phyloP scores from a whole-genome alignment of 2,797 vertebrate genomes.

The Orientallactaga sibirica region DNA sequence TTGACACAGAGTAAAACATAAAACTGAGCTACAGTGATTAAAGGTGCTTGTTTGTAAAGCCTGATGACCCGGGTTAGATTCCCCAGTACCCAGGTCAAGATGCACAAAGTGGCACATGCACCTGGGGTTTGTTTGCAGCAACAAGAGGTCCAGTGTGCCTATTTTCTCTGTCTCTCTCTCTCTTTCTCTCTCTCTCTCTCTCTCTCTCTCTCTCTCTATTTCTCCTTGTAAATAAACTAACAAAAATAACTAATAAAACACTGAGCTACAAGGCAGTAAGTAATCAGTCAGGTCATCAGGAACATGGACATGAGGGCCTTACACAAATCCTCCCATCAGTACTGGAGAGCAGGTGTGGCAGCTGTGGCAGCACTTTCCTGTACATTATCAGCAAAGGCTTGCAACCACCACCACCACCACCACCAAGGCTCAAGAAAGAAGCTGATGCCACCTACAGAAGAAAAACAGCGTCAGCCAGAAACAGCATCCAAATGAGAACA shows the following conservation, averaged over 20 bases:
- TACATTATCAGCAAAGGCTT: not conserved
- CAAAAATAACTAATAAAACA: not conserved
- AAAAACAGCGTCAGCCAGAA: not conserved
- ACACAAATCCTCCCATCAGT: not conserved
- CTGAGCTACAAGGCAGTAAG: not conserved
- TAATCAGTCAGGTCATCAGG: not conserved
- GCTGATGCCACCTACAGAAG: not conserved
- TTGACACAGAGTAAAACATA: not conserved
- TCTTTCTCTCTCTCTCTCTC: too few relatives aligned
- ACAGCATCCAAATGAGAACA: not conserved
- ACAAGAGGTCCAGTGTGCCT: too few relatives aligned
- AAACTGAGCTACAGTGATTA: too few relatives aligned
- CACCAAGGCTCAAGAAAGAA: not conserved
- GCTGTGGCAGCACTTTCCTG: not conserved
- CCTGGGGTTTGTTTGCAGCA: too few relatives aligned
- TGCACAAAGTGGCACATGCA: too few relatives aligned
- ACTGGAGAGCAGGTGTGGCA: not conserved
- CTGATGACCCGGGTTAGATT: too few relatives aligned
- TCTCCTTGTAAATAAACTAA: too few relatives aligned
- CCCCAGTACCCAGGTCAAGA: too few relatives aligned
- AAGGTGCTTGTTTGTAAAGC: too few relatives aligned
- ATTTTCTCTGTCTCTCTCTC: too few relatives aligned
- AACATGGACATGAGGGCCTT: not conserved
- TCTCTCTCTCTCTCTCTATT: too few relatives aligned
- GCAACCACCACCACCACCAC: not conserved